phyloP scores from a whole-genome alignment of 2,113 vertebrate species.

The Taxidea taxus region DNA sequence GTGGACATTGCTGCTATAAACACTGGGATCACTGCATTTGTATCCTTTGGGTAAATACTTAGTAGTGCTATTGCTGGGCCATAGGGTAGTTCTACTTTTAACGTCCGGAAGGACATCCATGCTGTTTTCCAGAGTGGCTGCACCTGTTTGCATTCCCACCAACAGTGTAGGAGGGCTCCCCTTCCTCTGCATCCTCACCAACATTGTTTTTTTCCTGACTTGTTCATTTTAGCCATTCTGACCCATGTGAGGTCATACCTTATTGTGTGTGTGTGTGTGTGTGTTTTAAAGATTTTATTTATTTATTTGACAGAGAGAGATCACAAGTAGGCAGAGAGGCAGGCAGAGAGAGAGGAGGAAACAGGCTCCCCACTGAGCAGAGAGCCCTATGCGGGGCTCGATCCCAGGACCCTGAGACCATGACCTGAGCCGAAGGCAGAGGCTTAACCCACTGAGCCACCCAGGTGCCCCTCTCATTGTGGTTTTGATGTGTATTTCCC shows the following conservation, averaged over 20 bases:
- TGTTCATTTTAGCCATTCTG: neutral
- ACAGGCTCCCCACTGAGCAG: too few relatives aligned
- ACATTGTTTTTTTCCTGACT: neutral
- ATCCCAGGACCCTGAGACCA: too few relatives aligned
- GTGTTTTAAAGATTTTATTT: too few relatives aligned
- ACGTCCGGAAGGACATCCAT: too few relatives aligned
- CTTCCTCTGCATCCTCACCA: neutral
- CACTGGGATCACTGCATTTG: neutral
- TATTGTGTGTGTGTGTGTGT: neutral
- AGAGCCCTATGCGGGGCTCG: rapidly evolving
- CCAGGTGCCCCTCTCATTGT: neutral
- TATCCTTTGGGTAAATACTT: neutral
- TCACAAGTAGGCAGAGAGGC: too few relatives aligned
- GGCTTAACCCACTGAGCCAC: too few relatives aligned
- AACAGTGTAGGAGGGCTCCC: neutral
- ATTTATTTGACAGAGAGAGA: too few relatives aligned
- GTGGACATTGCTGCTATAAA: neutral
- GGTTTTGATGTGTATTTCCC: neutral
- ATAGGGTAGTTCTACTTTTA: neutral
- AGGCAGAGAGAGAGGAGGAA: too few relatives aligned
- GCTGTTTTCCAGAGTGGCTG: neutral
- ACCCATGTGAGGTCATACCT: neutral
- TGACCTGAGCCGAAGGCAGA: too few relatives aligned
- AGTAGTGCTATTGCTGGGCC: neutral
- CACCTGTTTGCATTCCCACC: neutral